phyloP scores from a whole-genome alignment of 2,113 vertebrate genomes.

The Amphiprion percula region DNA sequence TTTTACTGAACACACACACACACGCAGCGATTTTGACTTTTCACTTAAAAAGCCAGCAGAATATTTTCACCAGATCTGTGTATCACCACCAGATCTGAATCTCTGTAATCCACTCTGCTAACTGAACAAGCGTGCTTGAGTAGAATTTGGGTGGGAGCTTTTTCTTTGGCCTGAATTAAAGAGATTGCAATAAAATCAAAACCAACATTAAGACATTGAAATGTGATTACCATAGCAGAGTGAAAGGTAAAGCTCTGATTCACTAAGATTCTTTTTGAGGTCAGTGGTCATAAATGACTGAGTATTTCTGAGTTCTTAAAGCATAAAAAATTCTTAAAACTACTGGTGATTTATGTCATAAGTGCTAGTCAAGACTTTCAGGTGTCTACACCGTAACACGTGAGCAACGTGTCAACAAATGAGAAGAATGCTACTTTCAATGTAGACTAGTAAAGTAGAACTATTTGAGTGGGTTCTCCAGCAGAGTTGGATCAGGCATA shows the following conservation, averaged over 20 bases:
- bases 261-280: constrained; percentile 15
- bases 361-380: constrained; percentile 2
- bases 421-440: constrained; percentile 24
- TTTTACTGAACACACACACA: constrained; percentile 52
- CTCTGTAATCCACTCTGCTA: constrained; percentile 2
- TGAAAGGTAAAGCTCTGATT: not conserved
- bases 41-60: not conserved
- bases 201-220: constrained; percentile 7
- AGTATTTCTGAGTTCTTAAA: constrained; percentile 20
- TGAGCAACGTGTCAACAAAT: constrained; percentile 10
- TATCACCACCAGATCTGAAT: not conserved
- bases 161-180: constrained; percentile 6
- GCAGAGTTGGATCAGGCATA: constrained; percentile 29
- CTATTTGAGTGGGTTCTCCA: constrained; percentile 32
- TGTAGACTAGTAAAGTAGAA: constrained; percentile 31
- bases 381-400: constrained; percentile 6
- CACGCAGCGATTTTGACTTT: constrained; percentile 39
- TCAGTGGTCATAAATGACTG: constrained; percentile 7
- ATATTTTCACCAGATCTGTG: constrained; percentile 8
- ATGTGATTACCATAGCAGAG: not conserved
- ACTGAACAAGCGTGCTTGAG: not conserved
- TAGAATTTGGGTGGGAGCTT: not conserved
- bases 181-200: not conserved
- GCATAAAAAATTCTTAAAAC: not conserved
- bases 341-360: constrained; percentile 1